Percentiles rank a stretch among this genome's conserved stretches.
These are phyloP conservation scores for Drosophila littoralis DNA, from an alignment of 1,140 invertebrate species.

Conservation along the genomic window DNA sequence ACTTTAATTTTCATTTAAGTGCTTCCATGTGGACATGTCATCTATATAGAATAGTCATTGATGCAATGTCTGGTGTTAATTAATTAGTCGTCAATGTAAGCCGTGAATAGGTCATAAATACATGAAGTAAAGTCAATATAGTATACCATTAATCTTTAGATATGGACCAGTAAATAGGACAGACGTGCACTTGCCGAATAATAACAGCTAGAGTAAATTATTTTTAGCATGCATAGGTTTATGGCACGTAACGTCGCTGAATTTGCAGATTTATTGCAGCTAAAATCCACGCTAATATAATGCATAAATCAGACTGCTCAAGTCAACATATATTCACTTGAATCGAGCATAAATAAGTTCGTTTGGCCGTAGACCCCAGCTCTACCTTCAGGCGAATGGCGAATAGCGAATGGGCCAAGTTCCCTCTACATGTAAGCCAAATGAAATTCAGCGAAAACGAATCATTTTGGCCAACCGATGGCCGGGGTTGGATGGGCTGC, in stretches of 20 bases:
- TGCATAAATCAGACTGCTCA: conserved; percentile 77
- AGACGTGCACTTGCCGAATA: conserved; percentile 32
- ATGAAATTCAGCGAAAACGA: conserved; percentile 76
- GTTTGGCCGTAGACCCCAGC: conserved; percentile 3
- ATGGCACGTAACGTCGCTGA: conserved; percentile 47
- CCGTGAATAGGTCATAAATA: conserved; percentile 27
- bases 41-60: background rate
- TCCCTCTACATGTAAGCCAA: conserved; percentile 51
- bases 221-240: conserved; percentile 56
- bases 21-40: background rate
- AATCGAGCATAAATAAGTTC: conserved; percentile 58
- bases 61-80: conserved; percentile 4
- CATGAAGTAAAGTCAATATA: conserved; percentile 6
- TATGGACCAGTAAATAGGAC: background rate
- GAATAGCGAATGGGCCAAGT: background rate
- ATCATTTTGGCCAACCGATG: conserved; percentile 57
- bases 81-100: background rate
- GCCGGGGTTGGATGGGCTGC: conserved; percentile 8
- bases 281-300: conserved; percentile 78
- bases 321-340: conserved; percentile 71
- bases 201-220: conserved; percentile 41
- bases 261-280: conserved; percentile 76
- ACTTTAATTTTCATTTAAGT: conserved; percentile 5
- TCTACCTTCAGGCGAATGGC: background rate
- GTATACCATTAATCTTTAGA: background rate